Conservation (phyloP, 35 echinoderm and acorn worm genomes). For the Amphiura filiformis region DNA sequence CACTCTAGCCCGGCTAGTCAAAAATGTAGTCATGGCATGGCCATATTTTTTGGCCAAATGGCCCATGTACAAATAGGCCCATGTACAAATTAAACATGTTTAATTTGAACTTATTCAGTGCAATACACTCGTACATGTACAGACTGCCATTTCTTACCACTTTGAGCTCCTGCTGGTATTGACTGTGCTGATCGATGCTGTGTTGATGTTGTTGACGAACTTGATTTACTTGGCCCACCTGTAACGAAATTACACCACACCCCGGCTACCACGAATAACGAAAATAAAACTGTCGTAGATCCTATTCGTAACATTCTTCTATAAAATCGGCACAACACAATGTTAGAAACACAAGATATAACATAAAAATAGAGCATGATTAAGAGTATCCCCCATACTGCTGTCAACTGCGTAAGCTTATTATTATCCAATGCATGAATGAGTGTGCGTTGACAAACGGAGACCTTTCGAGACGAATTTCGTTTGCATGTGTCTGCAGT, state of each 20-base stretch:
- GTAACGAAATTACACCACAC: neutral
- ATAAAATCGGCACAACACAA: neutral
- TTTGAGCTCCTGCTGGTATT: neutral
- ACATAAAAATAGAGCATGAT: neutral
- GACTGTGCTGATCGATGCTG: too few species aligned
- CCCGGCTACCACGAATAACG: neutral
- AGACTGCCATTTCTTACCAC: neutral
- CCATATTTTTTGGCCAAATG: too few species aligned
- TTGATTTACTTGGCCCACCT: neutral
- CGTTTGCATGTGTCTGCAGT: neutral
- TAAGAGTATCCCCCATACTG: neutral
- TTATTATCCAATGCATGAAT: neutral
- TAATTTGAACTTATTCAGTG: too few species aligned
- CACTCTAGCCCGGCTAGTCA: too few species aligned
- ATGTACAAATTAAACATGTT: too few species aligned
- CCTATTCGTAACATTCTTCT: neutral
- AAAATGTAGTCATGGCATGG: too few species aligned
- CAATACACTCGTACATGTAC: too few species aligned
- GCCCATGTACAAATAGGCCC: too few species aligned
- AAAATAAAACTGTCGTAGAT: neutral
- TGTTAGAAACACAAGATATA: neutral
- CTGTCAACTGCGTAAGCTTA: neutral
- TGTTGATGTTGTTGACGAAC: neutral
- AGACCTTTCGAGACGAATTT: neutral
- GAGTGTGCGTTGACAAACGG: neutral